Evolutionary conservation across 2,113 vertebrate genomes (phyloP), one percentile per base, ranked within the genome.

Genomic region (Monopterus albus): DNA sequence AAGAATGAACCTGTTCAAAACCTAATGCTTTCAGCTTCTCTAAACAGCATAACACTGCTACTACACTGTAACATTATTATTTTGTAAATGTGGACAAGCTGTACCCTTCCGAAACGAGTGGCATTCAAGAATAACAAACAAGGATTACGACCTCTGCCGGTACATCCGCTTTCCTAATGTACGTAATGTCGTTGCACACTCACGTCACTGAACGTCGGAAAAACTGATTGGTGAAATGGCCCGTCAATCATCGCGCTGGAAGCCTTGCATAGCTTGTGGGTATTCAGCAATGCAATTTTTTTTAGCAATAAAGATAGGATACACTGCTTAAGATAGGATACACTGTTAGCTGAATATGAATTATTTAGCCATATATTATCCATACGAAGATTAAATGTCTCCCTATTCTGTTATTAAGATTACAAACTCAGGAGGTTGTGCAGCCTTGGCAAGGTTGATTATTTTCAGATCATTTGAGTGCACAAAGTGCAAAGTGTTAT

Each of bases 181-280:
- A 12, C 61, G 58, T 35, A 18, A 28, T 11, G 35, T 2, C 17
- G 33, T 59, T 53, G 36, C 11, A 9, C 17, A 5, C 0, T 0
- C 0, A 61, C 68, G 85, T 82, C 71, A 64, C 23, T 38, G 40
- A 18, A 17, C 0, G 1, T 7, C 14, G 4, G 17, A 8, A 49
- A 31, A 2, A 40, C 43, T 78, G 50, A 86, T 89, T 84, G 79
- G 85, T 51, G 25, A 1, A 50, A 15, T 0, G 5, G 6, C 18
- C 26, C 15, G 29, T 38, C 78, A 69, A 38, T 79, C 68, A 70
- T 9, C 1, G 1, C 17, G 1, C 3, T n/a, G 6, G 10, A 3
- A 3, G 5, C 2, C 1, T 11, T 12, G 15, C 20, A 2, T 28
- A 6, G 35, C 0, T 10, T 1, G 6, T 26, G 26, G 9, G 11